Evolutionary conservation across 30 jellyfish, hydroid and myxozoan genomes (phyloP).

Genomic region (Aurelia sp.): DNA sequence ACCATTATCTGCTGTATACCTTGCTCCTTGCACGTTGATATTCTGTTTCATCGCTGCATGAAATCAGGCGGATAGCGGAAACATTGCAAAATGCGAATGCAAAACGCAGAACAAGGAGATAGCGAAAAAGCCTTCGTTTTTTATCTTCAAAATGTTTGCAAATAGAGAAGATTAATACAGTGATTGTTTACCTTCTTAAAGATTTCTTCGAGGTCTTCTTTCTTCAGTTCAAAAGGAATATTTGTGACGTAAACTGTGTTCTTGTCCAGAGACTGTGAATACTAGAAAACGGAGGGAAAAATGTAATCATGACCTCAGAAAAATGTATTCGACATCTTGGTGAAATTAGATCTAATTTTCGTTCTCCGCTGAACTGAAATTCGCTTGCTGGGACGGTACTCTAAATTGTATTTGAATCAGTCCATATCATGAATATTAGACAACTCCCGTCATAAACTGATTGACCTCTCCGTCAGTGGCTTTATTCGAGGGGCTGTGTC

Average conservation of each 20-base stretch:
- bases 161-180: background rate
- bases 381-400: too few species aligned
- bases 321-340: background rate
- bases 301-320: background rate
- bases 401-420: too few species aligned
- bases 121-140: background rate
- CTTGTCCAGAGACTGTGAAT: slow-evolving; percentile 78
- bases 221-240: slow-evolving; percentile 79
- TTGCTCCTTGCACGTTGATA: too few species aligned
- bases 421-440: too few species aligned
- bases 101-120: background rate
- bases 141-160: background rate
- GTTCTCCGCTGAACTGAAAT: background rate
- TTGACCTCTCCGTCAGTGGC: too few species aligned
- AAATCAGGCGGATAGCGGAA: background rate
- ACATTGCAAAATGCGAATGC: background rate
- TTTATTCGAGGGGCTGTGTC: too few species aligned
- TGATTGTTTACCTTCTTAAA: slow-evolving; percentile 65
- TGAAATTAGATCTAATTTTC: background rate
- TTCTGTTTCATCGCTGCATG: too few species aligned
- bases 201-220: slow-evolving; percentile 80
- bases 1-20: too few species aligned
- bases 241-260: slow-evolving; percentile 94
- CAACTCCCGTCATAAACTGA: too few species aligned
- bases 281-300: slow-evolving; percentile 42